These are phyloP conservation scores for Aphidius ervi DNA, from an alignment of 1,140 invertebrate genomes.

Conservation along the genomic window DNA sequence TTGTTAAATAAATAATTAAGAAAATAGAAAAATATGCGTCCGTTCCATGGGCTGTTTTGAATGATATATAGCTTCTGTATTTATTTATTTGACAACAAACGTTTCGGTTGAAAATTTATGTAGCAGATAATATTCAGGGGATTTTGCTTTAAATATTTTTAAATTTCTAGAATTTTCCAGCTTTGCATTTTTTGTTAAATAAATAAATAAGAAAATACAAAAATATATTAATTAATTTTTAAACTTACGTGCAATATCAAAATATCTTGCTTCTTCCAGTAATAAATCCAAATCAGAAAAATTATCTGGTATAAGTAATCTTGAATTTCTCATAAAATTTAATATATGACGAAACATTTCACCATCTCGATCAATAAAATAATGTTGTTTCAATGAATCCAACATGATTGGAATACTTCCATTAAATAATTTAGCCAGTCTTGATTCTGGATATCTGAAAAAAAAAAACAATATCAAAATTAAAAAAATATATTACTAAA, in stretches of 20 bases:
- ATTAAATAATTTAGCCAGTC: constrained; percentile 89
- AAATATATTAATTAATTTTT: not conserved
- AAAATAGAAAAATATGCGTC: not conserved
- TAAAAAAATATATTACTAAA: not conserved
- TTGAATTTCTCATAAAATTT: constrained; percentile 90
- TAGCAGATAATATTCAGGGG: too few relatives aligned
- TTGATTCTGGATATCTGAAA: constrained; percentile 86
- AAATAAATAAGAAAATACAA: constrained; percentile 4
- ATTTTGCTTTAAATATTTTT: not conserved
- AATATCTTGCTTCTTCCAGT: constrained; percentile 89
- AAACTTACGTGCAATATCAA: constrained; percentile 82
- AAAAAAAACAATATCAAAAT: constrained; percentile 18
- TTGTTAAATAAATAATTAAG: constrained; percentile 4
- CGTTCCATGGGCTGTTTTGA: too few relatives aligned
- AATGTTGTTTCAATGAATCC: constrained; percentile 95
- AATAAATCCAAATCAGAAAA: constrained; percentile 86
- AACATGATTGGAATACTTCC: constrained; percentile 95
- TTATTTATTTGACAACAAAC: too few relatives aligned
- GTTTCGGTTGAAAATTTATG: too few relatives aligned
- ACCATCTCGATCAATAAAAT: constrained; percentile 95
- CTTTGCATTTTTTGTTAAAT: not conserved
- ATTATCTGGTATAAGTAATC: constrained; percentile 79
- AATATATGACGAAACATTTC: constrained; percentile 94
- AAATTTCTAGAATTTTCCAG: too few relatives aligned
- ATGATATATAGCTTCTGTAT: too few relatives aligned